Evolutionary conservation across 2,888 invertebrate species (phyloP).

Genomic region (Pandemis corylana): DNA sequence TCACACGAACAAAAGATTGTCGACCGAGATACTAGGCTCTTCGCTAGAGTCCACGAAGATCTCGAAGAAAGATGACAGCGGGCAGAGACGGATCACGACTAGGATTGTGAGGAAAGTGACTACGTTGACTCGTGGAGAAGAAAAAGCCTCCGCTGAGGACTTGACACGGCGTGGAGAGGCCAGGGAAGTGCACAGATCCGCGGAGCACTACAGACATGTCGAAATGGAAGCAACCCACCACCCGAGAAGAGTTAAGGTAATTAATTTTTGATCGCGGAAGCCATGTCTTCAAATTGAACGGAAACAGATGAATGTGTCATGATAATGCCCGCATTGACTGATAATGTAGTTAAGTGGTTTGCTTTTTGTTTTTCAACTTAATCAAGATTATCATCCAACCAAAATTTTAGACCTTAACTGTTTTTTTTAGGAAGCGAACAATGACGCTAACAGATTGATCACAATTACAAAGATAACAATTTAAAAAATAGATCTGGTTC

Average conservation of each 20-base stretch:
- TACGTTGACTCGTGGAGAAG: conserved; percentile 94
- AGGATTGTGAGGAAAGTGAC: conserved; percentile 95
- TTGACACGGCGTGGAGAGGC: conserved; percentile 82
- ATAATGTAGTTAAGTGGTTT: conserved; percentile 34
- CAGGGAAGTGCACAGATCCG: conserved; percentile 84
- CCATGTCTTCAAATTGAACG: conserved; percentile 27
- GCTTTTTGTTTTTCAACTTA: conserved; percentile 19
- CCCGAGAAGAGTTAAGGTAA: conserved; percentile 92
- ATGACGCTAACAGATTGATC: conserved; percentile 3
- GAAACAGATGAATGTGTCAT: conserved; percentile 26
- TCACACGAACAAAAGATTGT: conserved; percentile 92
- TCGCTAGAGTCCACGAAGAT: conserved; percentile 93
- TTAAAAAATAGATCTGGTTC: conserved; percentile 23
- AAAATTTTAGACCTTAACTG: background rate
- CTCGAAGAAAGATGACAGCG: conserved; percentile 91
- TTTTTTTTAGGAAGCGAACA: background rate
- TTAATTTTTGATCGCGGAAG: conserved; percentile 37
- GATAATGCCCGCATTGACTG: conserved; percentile 29
- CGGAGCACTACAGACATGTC: conserved; percentile 85
- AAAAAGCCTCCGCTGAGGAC: conserved; percentile 90
- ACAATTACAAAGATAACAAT: conserved; percentile 3
- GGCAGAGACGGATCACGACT: conserved; percentile 93
- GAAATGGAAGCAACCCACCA: conserved; percentile 86
- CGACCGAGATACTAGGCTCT: conserved; percentile 94
- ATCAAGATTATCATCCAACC: conserved; percentile 21